phyloP scores from a whole-genome alignment of 2,888 invertebrate genomes.

The Amphimallon solstitiale region DNA sequence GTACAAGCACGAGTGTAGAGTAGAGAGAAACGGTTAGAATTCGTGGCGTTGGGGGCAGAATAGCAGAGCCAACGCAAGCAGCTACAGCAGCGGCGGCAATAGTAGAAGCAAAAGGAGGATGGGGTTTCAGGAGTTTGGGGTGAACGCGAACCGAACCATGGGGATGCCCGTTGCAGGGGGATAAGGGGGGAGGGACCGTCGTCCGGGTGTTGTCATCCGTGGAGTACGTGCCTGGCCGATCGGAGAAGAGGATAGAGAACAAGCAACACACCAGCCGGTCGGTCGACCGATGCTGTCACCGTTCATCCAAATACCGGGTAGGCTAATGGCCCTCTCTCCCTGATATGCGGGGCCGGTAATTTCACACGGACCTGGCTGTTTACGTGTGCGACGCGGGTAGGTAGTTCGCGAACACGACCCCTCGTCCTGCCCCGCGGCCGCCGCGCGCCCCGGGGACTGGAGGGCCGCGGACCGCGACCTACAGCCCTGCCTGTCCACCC shows the following conservation, averaged over 20 bases:
- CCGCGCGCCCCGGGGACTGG: constrained; percentile 44
- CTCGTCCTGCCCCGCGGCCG: constrained; percentile 44
- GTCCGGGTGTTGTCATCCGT: constrained; percentile 39
- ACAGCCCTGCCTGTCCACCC: constrained; percentile 52
- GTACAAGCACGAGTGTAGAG: constrained; percentile 23
- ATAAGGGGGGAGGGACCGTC: constrained; percentile 35
- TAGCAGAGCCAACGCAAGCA: constrained; percentile 29
- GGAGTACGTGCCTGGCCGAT: constrained; percentile 42
- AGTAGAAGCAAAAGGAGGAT: constrained; percentile 32
- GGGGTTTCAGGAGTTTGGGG: constrained; percentile 38
- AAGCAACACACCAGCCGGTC: constrained; percentile 43
- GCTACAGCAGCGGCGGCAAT: constrained; percentile 30
- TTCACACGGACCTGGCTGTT: constrained; percentile 53
- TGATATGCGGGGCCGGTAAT: constrained; percentile 53
- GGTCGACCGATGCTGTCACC: constrained; percentile 47
- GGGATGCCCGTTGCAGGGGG: constrained; percentile 34
- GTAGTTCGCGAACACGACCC: constrained; percentile 53
- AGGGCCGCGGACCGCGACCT: constrained; percentile 47
- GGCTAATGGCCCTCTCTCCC: constrained; percentile 47
- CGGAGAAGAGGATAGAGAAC: constrained; percentile 40
- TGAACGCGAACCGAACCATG: constrained; percentile 35
- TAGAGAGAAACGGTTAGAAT: constrained; percentile 34
- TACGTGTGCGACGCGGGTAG: constrained; percentile 51
- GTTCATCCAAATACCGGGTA: constrained; percentile 52
- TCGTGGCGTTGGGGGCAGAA: constrained; percentile 32